Evolutionary conservation across 92 coral and sea anemone genomes (phyloP).

Genomic region (Blastomussa wellsi): DNA sequence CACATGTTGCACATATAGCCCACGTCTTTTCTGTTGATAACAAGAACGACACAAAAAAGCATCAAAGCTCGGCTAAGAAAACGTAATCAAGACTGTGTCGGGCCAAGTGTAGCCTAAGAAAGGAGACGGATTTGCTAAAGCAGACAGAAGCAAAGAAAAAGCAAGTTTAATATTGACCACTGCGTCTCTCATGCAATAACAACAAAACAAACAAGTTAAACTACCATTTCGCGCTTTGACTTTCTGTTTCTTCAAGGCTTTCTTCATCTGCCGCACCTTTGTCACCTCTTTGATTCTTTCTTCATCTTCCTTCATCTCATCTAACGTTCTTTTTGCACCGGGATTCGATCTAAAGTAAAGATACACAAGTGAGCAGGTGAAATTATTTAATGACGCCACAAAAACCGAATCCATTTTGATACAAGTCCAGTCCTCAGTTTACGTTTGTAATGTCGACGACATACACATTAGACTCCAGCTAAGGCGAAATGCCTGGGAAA

Average conservation of each 20-base stretch:
- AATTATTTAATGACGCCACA: background rate
- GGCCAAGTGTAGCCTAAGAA: no score
- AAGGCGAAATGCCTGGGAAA: no score
- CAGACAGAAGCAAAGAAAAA: no score
- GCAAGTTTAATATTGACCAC: background rate
- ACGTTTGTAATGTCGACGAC: background rate
- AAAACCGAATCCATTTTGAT: background rate
- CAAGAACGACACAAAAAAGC: background rate
- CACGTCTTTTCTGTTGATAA: conserved; percentile 60
- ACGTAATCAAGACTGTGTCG: background rate
- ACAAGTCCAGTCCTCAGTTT: background rate
- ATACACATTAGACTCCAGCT: no score
- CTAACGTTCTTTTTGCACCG: conserved; percentile 36
- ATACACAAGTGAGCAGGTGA: background rate
- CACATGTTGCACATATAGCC: conserved; percentile 74
- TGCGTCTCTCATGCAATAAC: background rate
- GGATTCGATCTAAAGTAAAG: conserved; percentile 19
- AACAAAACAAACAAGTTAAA: background rate
- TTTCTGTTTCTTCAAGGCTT: conserved; percentile 53
- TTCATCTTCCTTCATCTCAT: conserved; percentile 35
- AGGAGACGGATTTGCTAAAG: no score
- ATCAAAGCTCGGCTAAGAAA: background rate
- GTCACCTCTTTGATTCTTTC: conserved; percentile 32
- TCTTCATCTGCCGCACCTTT: conserved; percentile 36
- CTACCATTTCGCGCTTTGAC: conserved; percentile 27